phyloP scores from a whole-genome alignment of 2,113 vertebrate genomes.

The Noctilio leporinus region DNA sequence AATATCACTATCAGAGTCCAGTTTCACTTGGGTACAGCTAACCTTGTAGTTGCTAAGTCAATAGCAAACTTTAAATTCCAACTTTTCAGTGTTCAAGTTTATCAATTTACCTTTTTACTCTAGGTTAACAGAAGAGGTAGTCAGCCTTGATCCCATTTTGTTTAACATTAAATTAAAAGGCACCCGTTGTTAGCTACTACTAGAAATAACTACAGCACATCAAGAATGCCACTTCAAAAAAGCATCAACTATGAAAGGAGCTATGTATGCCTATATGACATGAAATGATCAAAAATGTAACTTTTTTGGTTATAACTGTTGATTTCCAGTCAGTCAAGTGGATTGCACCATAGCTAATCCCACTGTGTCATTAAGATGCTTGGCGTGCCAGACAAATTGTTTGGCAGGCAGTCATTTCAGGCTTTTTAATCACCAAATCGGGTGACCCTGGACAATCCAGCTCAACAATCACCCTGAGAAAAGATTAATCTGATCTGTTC shows the following conservation, averaged over 20 bases:
- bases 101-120: not conserved
- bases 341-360: slow-evolving; percentile 15
- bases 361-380: slow-evolving; percentile 59
- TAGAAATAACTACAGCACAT: slow-evolving; percentile 12
- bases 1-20: not conserved
- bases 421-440: slow-evolving; percentile 53
- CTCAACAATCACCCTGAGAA: not conserved
- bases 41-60: slow-evolving; percentile 37
- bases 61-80: slow-evolving; percentile 26
- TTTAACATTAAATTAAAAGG: not conserved
- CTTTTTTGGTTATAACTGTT: slow-evolving; percentile 25
- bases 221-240: not conserved
- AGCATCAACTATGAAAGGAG: not conserved
- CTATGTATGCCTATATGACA: not conserved
- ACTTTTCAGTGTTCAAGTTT: not conserved
- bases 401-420: slow-evolving; percentile 33
- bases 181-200: not conserved
- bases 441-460: not conserved
- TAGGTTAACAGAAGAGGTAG: not conserved
- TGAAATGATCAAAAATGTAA: not conserved
- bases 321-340: not conserved
- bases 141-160: not conserved
- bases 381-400: slow-evolving; percentile 63
- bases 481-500: not conserved
- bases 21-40: not conserved